Conservation (phyloP, 2,113 vertebrate species). For the Labeo catla region DNA sequence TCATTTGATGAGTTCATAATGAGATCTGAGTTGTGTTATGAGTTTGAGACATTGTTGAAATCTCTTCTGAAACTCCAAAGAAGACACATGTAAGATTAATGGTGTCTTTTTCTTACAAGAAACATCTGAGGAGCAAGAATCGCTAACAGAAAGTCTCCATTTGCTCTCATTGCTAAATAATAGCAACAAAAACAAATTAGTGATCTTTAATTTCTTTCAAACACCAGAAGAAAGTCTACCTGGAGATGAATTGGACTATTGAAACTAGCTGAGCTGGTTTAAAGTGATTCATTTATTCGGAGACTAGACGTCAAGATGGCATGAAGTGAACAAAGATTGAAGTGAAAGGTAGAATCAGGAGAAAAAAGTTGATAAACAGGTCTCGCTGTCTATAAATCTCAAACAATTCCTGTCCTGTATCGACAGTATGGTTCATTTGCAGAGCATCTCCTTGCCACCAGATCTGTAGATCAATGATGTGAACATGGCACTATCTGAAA, state of each 20-base stretch:
- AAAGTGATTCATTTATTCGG: neutral
- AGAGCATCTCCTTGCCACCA: neutral
- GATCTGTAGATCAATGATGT: neutral
- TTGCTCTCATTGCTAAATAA: neutral
- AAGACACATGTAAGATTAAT: neutral
- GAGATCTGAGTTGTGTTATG: neutral
- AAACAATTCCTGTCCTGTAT: neutral
- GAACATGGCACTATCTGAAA: neutral
- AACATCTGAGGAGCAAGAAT: neutral
- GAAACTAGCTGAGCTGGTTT: neutral
- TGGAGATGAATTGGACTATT: neutral
- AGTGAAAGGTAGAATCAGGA: neutral
- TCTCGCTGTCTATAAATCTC: neutral
- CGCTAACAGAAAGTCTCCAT: neutral
- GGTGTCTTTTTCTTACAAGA: neutral
- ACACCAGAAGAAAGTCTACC: no score
- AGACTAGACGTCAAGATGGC: neutral
- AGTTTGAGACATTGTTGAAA: neutral
- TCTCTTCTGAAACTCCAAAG: neutral
- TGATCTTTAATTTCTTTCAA: no score
- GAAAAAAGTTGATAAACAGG: slow-evolving; percentile 1
- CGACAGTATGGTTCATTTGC: neutral
- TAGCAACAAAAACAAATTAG: neutral
- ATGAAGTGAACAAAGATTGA: neutral
- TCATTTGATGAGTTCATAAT: no score